phyloP scores from a whole-genome alignment of 2,797 vertebrate genomes.

The Aythya fuligula region DNA sequence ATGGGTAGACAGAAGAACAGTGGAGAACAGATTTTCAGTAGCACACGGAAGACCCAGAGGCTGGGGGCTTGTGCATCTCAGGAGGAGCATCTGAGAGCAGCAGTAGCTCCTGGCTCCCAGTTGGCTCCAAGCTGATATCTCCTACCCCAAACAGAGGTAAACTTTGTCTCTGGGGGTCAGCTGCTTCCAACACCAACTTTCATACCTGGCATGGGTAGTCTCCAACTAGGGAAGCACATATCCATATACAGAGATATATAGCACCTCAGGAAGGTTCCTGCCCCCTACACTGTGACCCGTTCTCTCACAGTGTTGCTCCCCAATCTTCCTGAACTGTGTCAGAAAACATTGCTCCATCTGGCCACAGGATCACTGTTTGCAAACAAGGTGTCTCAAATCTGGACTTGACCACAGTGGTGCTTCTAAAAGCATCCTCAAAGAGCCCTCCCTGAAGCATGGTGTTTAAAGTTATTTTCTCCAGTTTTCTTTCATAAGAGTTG shows the following conservation, averaged over 20 bases:
- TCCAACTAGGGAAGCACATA: background rate
- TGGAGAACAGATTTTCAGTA: background rate
- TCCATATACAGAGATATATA: background rate
- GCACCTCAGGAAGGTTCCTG: background rate
- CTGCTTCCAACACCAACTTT: background rate
- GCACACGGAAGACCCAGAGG: fast-evolving
- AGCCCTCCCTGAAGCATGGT: background rate
- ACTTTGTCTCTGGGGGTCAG: background rate
- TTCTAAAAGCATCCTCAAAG: background rate
- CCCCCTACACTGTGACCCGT: background rate
- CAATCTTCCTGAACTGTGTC: background rate
- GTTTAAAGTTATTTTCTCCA: background rate
- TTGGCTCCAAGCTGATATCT: background rate
- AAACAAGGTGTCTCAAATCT: background rate
- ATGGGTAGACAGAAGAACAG: background rate
- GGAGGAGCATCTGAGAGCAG: background rate
- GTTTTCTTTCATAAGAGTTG: background rate
- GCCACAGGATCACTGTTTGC: background rate
- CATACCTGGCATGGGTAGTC: background rate
- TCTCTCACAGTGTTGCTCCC: background rate
- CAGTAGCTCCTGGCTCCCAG: background rate
- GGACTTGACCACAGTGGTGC: background rate
- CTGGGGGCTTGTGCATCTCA: background rate
- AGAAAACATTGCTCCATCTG: background rate
- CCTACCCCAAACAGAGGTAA: background rate